Conservation (phyloP, 2,113 vertebrate genomes). For the Boleophthalmus pectinirostris region DNA sequence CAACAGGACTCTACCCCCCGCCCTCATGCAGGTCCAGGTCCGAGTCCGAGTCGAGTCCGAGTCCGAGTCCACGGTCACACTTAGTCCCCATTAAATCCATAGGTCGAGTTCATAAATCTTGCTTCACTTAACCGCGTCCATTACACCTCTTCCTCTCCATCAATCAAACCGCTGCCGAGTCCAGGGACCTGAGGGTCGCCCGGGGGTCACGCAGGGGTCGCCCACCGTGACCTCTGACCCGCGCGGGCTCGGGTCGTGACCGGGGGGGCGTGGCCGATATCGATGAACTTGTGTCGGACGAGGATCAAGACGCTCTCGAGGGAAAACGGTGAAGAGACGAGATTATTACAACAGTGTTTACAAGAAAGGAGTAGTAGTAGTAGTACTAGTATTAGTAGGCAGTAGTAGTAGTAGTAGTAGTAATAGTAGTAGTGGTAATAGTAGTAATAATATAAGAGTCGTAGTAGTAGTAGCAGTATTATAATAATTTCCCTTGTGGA, state of each 20-base stretch:
- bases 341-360: neutral
- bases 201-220: conserved; percentile 37
- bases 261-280: conserved; percentile 27
- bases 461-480: too few relatives aligned
- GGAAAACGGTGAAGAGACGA: conserved; percentile 2
- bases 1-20: neutral
- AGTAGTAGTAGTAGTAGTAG: too few relatives aligned
- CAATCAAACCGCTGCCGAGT: conserved; percentile 20
- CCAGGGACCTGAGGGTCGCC: conserved; percentile 36
- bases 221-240: conserved; percentile 1
- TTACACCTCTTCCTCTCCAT: conserved; percentile 37
- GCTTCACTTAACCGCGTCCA: conserved; percentile 36
- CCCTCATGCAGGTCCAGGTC: too few relatives aligned
- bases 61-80: conserved; percentile 45
- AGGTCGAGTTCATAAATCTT: conserved; percentile 54
- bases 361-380: too few relatives aligned
- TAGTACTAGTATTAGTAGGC: too few relatives aligned
- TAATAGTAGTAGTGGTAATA: too few relatives aligned
- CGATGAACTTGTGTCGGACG: conserved; percentile 41
- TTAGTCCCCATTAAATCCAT: conserved; percentile 50
- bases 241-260: conserved; percentile 19
- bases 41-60: too few relatives aligned
- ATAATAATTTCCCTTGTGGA: too few relatives aligned
- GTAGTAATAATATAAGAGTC: too few relatives aligned
- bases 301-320: conserved; percentile 22